Evolutionary conservation across 2,797 vertebrate genomes (phyloP).

Genomic region (Uromys caudimaculatus): DNA sequence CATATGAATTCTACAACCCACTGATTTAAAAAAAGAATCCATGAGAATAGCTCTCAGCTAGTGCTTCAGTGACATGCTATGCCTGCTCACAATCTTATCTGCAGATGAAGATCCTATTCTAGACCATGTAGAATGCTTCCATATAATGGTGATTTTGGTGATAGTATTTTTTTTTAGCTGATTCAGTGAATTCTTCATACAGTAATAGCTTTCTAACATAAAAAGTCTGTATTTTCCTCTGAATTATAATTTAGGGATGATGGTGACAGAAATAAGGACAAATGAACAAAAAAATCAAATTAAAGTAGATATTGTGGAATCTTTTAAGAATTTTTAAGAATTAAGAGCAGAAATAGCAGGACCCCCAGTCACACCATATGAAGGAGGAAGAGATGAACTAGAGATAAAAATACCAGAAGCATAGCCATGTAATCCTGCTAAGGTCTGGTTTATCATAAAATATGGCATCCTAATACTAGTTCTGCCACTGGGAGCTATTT

Average conservation of each 20-base stretch:
- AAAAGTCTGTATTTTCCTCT: neutral
- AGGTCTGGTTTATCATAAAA: neutral
- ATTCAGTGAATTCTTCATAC: neutral
- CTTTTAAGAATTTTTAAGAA: constrained; percentile 99
- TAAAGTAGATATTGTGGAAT: constrained; percentile 99
- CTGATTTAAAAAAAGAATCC: neutral
- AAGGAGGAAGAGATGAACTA: constrained; percentile 86
- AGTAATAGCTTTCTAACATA: neutral
- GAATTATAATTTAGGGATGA: neutral
- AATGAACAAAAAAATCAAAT: constrained; percentile 99
- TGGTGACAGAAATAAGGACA: constrained; percentile 72
- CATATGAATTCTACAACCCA: accelerated
- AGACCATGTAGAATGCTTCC: neutral
- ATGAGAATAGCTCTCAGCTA: neutral
- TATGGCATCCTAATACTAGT: neutral
- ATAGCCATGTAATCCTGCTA: neutral
- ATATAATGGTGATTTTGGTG: neutral
- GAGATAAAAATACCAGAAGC: neutral
- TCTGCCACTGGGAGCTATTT: neutral
- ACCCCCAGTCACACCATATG: constrained; percentile 98
- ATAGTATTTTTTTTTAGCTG: neutral
- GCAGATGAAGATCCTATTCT: neutral
- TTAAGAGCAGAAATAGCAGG: constrained; percentile 98
- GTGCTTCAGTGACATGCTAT: neutral
- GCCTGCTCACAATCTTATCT: neutral